These are phyloP conservation scores for Mus minutoides DNA, from an alignment of 2,797 vertebrate genomes.

Conservation along the genomic window DNA sequence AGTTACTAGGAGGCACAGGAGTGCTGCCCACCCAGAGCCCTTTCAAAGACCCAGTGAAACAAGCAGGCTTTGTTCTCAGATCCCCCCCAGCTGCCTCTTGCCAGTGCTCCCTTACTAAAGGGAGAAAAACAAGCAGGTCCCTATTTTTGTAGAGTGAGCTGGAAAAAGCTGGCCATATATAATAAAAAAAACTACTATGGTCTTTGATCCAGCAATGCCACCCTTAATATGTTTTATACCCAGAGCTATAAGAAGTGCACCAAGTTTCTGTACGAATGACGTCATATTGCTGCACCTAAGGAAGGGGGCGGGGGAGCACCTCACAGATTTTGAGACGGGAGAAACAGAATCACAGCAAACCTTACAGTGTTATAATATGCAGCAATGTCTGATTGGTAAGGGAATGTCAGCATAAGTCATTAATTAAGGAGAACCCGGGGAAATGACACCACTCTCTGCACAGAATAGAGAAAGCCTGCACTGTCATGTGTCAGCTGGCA, in stretches of 20 bases:
- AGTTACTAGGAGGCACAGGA: neutral
- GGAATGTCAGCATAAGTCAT: neutral
- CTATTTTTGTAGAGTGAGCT: neutral
- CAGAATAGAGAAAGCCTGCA: neutral
- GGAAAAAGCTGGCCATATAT: neutral
- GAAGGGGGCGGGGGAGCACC: neutral
- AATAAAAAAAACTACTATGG: neutral
- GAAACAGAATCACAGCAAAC: neutral
- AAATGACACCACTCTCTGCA: neutral
- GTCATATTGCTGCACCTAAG: neutral
- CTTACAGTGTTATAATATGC: neutral
- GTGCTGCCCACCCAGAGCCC: accelerated
- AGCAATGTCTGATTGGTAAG: neutral
- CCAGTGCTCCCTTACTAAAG: neutral
- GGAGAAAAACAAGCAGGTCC: neutral
- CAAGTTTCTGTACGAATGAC: neutral
- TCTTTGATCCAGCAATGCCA: neutral
- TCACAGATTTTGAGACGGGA: neutral
- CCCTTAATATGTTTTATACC: neutral
- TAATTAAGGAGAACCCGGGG: neutral
- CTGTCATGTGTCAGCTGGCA: accelerated
- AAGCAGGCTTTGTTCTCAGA: neutral
- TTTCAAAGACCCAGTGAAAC: constrained; percentile 37
- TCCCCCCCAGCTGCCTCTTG: neutral
- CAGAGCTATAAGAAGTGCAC: neutral